phyloP scores from a whole-genome alignment of 2,888 invertebrate species.

The Drosophila yooni region DNA sequence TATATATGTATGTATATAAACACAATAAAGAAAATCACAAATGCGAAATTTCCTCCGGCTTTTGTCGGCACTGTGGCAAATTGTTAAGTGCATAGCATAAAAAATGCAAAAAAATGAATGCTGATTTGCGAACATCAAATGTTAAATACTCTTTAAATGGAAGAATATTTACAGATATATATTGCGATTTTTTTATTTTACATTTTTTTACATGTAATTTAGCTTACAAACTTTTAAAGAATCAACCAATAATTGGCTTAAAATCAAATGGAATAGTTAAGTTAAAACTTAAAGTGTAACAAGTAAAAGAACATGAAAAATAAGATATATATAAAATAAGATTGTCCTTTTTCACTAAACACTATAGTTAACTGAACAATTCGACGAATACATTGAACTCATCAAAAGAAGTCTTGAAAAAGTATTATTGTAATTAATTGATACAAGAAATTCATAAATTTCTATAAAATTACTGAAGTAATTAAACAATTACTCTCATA shows the following conservation, averaged over 20 bases:
- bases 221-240: no score
- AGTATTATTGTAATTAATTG: neutral
- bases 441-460: neutral
- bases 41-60: conserved; percentile 53
- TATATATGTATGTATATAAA: neutral
- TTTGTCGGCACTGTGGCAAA: conserved; percentile 59
- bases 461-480: neutral
- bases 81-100: conserved; percentile 54
- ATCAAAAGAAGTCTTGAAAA: neutral
- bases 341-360: neutral
- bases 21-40: conserved; percentile 40
- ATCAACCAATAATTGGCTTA: neutral
- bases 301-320: neutral
- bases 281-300: no score
- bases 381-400: neutral
- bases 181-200: neutral
- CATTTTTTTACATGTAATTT: neutral
- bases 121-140: neutral
- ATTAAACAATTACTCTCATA: neutral
- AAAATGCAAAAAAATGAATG: conserved; percentile 23
- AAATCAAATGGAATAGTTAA: neutral
- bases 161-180: neutral
- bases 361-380: neutral
- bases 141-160: conserved; percentile 1
- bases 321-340: neutral